Evolutionary conservation across 1,140 invertebrate species (phyloP), one percentile per base, ranked within the genome.

Genomic region (Procambarus virginalis): DNA sequence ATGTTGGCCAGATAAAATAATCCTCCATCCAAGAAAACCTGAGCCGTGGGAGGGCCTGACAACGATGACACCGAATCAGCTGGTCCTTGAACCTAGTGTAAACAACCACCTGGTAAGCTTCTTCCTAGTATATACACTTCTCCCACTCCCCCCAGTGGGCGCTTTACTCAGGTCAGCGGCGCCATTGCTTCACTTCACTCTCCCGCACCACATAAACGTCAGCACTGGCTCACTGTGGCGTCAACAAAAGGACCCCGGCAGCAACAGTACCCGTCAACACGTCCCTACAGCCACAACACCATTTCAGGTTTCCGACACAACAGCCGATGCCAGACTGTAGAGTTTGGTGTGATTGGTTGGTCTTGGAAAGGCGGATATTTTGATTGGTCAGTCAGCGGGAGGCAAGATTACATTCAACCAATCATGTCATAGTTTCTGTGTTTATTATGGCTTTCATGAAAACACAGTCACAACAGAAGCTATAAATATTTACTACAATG

Each of bases 21-120:
- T 60, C 64, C 76, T 68, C 86, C 86, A 88, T 88, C 64, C 78
- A 88, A 55, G 8, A 9, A 22, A 88, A 60, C 9, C 34, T 34
- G 55, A 49, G 60, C 22, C 58, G 14, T 34, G 22, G 51, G 51
- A 55, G 51, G 51, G 49, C 9, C 45, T 34, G 81, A 48, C 60
- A 75, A 34, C 55, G 79, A 22, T 49, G 22, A 51, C 82, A 68
- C 45, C 60, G 51, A 84, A 70, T 84, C 82, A 84, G 82, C 82
- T 84, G 82, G 82, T 51, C 70, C 20, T 49, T 20, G 68, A 70
- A 55, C 68, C 68, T 2, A 75, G 45, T 70, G 48, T 70, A 70
- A 51, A 73, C 68, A 84, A 73, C 68, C 68, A 84, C 68, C 82
- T 70, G 22, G 34, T 84, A 84, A 34, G 34, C 34, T 34, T 34